Conservation (phyloP, 1,140 invertebrate species). For the Scaptomyza graminum region DNA sequence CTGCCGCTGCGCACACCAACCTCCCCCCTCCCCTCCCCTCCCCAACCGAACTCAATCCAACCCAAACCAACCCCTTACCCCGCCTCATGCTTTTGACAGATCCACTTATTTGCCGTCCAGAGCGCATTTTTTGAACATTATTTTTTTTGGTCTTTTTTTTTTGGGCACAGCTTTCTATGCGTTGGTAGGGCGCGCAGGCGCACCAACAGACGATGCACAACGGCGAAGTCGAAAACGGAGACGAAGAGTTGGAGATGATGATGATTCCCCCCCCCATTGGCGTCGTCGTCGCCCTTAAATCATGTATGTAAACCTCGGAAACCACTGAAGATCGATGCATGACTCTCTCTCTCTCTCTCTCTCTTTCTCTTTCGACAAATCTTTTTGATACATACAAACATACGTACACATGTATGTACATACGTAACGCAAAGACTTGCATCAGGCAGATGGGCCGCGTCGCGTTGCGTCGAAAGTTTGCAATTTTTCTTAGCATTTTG, state of each 20-base stretch:
- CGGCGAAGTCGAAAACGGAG: not conserved
- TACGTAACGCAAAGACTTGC: not conserved
- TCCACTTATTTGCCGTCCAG: conserved; percentile 3
- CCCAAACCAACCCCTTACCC: not conserved
- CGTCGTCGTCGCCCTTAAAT: conserved; percentile 37
- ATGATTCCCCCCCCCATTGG: conserved; percentile 34
- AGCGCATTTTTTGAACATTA: conserved; percentile 11
- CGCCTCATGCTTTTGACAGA: not conserved
- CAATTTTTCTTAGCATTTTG: conserved; percentile 16
- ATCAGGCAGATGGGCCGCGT: conserved; percentile 16
- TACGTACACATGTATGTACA: too few species aligned
- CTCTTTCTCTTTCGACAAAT: not conserved
- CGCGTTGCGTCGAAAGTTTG: conserved; percentile 30
- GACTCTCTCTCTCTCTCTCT: too few species aligned
- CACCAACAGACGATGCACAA: not conserved
- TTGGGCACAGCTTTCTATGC: conserved; percentile 72
- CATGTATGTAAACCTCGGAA: conserved; percentile 41
- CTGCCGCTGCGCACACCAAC: conserved; percentile 6
- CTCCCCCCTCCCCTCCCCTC: not conserved
- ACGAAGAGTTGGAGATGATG: too few species aligned
- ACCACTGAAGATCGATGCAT: conserved; percentile 57
- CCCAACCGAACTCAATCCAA: not conserved
- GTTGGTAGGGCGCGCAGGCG: conserved; percentile 11
- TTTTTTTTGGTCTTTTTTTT: conserved; percentile 14
- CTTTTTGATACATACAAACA: conserved; percentile 21